A percentile compares a stretch with the other conserved stretches of the same genome.
These are phyloP conservation scores for Ceriagrion tenellum DNA, from an alignment of 2,888 invertebrate species.

Conservation along the genomic window DNA sequence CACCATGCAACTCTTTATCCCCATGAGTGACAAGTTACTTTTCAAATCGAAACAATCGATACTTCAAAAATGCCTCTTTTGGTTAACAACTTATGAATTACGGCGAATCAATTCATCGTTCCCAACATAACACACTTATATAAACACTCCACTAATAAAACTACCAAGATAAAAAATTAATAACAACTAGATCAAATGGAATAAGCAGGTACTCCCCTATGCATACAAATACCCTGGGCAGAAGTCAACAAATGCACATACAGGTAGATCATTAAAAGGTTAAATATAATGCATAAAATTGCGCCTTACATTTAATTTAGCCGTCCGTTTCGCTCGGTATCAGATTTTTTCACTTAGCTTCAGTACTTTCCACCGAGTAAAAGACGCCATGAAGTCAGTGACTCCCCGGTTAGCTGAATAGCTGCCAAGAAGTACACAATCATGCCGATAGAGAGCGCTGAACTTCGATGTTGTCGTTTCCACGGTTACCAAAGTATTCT, in stretches of 20 bases:
- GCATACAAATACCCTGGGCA: conserved; percentile 33
- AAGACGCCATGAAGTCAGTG: conserved; percentile 37
- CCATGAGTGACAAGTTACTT: conserved; percentile 37
- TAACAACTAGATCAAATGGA: conserved; percentile 19
- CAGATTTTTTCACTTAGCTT: neutral
- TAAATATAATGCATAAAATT: conserved; percentile 48
- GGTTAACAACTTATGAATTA: neutral
- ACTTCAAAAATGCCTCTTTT: neutral
- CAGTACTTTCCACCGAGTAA: conserved; percentile 21
- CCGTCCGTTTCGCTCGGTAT: conserved; percentile 58
- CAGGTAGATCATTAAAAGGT: conserved; percentile 21
- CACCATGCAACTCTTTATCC: neutral
- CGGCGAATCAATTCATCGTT: conserved; percentile 11
- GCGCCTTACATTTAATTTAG: conserved; percentile 61
- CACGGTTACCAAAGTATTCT: neutral
- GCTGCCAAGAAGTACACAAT: conserved; percentile 8
- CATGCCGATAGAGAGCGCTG: conserved; percentile 29
- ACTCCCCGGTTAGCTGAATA: conserved; percentile 32
- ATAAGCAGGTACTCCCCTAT: conserved; percentile 40
- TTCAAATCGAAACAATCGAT: conserved; percentile 57
- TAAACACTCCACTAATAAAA: conserved; percentile 42
- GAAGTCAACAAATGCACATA: conserved; percentile 52
- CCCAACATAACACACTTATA: conserved; percentile 7
- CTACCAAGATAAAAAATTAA: conserved; percentile 37
- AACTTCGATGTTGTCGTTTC: neutral